Base-by-base conservation (phyloP, 2,888 invertebrate species). In the Pterobdella sp. region DNA sequence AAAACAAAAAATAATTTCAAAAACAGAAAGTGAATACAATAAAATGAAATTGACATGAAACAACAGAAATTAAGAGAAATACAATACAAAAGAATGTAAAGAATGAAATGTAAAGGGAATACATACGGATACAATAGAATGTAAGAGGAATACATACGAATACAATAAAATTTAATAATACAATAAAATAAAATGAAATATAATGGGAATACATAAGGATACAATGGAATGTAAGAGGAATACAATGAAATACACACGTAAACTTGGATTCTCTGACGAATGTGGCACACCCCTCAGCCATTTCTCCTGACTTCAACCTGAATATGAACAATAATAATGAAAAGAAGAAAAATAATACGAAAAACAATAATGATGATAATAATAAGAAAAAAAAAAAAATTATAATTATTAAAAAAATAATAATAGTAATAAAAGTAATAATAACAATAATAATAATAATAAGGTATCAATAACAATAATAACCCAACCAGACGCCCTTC, bases 271-370 rank as follows among this genome's bases (percentile, higher is more conserved):
- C 85, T 77, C 89, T 87, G 82, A 87, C 92, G 84, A 94, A 91
- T 76, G 89, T 89, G 0, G 91, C 89, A 10, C 91, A 82, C 0
- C 95, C 95, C 85, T 95, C 94, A 1, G 88, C 87, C 1, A 89
- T 88, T 78, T 88, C 84, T 29, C 88, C 89, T 7, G 76, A 77
- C 75, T 84, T 84, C 31, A 76, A 42, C 18, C 7, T 42, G 18
- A 14, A 42, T 42, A 42, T 42, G 18, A 14, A 42, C 7, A 42
- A 42, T 42, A 42, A 42, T 42, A 42, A 42, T 42, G 18, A 42
- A 14, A 42, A 42, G 7, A 42, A 42, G 7, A 42, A 42, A 14
- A 42, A 42, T 42, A 42, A 42, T 42, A 42, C 7, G 7, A 42
- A 42, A 14, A 42, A 42, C 18, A 42, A 42, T 42, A 42, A 42